Evolutionary conservation across 2,797 vertebrate species (phyloP).

Genomic region (Neoniphon sammara): DNA sequence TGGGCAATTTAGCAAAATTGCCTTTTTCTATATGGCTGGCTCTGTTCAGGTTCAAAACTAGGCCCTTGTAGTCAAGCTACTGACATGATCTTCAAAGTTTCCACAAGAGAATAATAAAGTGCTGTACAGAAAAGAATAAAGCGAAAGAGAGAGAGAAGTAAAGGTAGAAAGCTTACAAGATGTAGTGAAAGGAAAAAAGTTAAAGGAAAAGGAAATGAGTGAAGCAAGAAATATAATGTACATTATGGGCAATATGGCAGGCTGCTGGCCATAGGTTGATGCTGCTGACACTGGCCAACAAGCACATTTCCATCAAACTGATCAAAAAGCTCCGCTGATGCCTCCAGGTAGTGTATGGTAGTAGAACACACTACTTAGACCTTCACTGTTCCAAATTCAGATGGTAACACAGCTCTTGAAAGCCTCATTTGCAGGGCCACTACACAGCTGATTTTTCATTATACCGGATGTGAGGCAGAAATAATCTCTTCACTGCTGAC

Average conservation of each 20-base stretch:
- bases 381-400: neutral
- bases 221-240: conserved; percentile 33
- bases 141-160: neutral
- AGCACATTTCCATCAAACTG: conserved; percentile 63
- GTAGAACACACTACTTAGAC: conserved; percentile 10
- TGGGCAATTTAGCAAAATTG: conserved; percentile 36
- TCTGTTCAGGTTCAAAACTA: conserved; percentile 30
- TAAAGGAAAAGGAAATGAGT: neutral
- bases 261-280: conserved; percentile 21
- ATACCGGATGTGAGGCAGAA: too few species aligned
- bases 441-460: too few species aligned
- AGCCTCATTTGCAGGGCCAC: too few species aligned
- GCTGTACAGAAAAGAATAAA: neutral
- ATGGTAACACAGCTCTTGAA: too few species aligned
- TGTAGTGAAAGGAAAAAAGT: neutral
- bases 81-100: conserved; percentile 13
- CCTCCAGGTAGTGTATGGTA: conserved; percentile 32
- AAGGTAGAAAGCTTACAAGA: neutral
- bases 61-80: conserved; percentile 29
- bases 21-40: conserved; percentile 55
- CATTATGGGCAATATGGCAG: conserved; percentile 56
- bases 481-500: too few species aligned
- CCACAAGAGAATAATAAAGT: neutral
- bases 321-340: conserved; percentile 57
- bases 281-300: conserved; percentile 35